Evolutionary conservation across 2,113 vertebrate genomes (phyloP), one percentile per base, ranked within the genome.

Genomic region (Cyanoderma ruficeps): DNA sequence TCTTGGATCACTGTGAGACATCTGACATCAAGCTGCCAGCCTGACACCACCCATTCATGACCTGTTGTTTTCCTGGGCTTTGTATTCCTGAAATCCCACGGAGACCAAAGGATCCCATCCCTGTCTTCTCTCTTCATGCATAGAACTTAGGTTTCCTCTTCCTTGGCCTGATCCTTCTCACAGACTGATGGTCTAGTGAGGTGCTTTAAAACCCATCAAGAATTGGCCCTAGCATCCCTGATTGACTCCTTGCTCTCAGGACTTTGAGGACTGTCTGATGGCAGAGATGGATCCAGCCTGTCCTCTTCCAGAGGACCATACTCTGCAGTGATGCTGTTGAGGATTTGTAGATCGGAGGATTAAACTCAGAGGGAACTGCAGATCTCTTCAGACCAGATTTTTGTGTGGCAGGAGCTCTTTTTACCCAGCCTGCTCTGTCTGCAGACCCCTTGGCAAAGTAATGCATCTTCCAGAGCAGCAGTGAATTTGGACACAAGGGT

Each of bases 81-180:
- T 89, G 72, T 68, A 56, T 68, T 89, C 60, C 61, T 84, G 27
- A 47, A 91, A 41, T 22, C 19, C n/a, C 16, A 44, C 1, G 2
- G 41, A 84, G 24, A 64, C 44, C 15, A 55, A 81, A 82, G 47
- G n/a, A 80, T 60, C 22, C 31, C 27, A 52, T 83, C 7, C 46
- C 15, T 2, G 2, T 77, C 35, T 35, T 75, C 46, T 61, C 37
- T 61, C 4, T 20, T 81, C 64, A 47, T 0, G 0, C 1, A 3
- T 1, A 57, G 60, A 71, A 35, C 33, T 84, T 15, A 44, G 11
- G 25, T 67, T 81, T 82, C 41, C 15, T 84, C 27, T 74, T 88
- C 64, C 30, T 71, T 57, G 30, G 55, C 47, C 15, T 70, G 16
- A 6, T 25, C 7, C 10, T 80, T 41, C 71, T 90, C 88, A 44